Percentiles rank a stretch among this genome's conserved stretches.
Conservation (phyloP, 1,140 invertebrate genomes). For the Diprion similis region DNA sequence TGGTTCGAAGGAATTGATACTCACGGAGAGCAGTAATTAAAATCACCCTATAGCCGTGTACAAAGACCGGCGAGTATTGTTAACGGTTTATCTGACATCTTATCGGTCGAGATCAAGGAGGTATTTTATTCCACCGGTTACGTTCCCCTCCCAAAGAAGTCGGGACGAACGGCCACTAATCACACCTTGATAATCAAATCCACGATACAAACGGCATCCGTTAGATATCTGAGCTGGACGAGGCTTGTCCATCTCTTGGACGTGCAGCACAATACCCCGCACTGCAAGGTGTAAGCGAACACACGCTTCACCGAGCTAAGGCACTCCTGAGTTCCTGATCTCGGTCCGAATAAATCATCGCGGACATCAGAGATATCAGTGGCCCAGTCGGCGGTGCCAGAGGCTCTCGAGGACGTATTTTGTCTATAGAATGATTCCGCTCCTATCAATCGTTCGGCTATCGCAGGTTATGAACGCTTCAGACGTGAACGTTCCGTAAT, state of each 20-base stretch:
- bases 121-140: background rate
- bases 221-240: background rate
- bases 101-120: background rate
- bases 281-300: background rate
- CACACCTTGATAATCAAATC: background rate
- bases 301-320: background rate
- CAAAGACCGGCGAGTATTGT: background rate
- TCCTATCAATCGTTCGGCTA: too few relatives aligned
- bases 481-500: too few relatives aligned
- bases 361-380: slow-evolving; percentile 58
- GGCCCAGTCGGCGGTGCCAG: slow-evolving; percentile 51
- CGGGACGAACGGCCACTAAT: background rate
- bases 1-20: background rate
- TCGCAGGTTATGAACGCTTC: too few relatives aligned
- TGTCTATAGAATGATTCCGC: too few relatives aligned
- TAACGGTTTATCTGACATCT: background rate
- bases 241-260: background rate
- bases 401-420: too few relatives aligned
- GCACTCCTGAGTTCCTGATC: background rate
- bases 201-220: slow-evolving; percentile 4
- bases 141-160: background rate
- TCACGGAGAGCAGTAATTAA: background rate
- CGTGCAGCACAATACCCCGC: background rate
- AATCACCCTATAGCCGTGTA: background rate
- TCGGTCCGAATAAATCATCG: slow-evolving; percentile 59